Conservation (phyloP, 2,113 vertebrate species). For the Danionella cerebrum region DNA sequence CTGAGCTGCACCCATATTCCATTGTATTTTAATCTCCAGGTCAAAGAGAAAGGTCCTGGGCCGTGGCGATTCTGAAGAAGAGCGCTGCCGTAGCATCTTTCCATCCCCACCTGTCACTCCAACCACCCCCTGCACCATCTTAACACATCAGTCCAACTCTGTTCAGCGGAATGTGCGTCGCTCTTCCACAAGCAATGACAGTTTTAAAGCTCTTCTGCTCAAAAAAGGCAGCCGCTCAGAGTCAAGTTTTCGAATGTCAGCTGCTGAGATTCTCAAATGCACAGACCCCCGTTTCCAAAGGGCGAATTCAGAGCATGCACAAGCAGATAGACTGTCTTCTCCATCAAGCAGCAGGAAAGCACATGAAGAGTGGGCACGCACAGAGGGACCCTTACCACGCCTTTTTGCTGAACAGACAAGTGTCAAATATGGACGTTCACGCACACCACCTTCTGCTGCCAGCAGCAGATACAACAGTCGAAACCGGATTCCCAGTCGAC, state of each 20-base stretch:
- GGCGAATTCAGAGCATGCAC: constrained; percentile 33
- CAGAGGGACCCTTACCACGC: constrained; percentile 70
- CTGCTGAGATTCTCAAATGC: constrained; percentile 76
- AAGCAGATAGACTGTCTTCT: constrained; percentile 35
- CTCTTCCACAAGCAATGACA: constrained; percentile 74
- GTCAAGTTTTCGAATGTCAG: constrained; percentile 75
- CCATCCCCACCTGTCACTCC: constrained; percentile 62
- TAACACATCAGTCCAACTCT: constrained; percentile 62
- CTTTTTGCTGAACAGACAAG: constrained; percentile 51
- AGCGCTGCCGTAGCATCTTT: constrained; percentile 59
- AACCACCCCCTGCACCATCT: constrained; percentile 59
- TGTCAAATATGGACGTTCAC: constrained; percentile 69
- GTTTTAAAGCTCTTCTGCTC: constrained; percentile 87
- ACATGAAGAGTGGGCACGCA: constrained; percentile 75
- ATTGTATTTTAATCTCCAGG: constrained; percentile 52
- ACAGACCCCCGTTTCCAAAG: constrained; percentile 68
- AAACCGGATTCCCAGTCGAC: constrained; percentile 75
- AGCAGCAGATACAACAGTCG: constrained; percentile 78
- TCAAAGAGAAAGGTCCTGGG: constrained; percentile 94
- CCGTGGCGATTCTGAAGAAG: constrained; percentile 75
- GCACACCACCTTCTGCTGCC: constrained; percentile 80
- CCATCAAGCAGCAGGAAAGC: constrained; percentile 56
- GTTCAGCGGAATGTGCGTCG: constrained; percentile 59
- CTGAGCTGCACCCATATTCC: background rate
- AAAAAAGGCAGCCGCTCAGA: constrained; percentile 80